A percentile compares a stretch with the other conserved stretches of the same genome.
Conservation (phyloP, 2,113 vertebrate genomes). For the Halichoerus grypus region DNA sequence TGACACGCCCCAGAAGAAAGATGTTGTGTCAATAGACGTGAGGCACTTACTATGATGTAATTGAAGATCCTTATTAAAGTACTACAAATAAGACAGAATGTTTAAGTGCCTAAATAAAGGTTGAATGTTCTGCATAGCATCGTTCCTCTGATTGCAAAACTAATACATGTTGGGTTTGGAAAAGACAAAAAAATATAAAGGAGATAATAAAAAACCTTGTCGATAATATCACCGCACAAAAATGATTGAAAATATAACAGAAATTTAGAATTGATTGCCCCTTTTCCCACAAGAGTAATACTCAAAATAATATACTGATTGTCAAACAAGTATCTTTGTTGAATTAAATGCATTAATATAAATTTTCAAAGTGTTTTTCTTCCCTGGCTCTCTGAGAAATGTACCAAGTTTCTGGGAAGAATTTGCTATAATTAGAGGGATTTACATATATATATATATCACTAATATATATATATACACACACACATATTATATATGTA, state of each 20-base stretch:
- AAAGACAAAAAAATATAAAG: neutral
- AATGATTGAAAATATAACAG: neutral
- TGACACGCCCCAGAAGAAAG: slow-evolving; percentile 29
- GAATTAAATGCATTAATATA: neutral
- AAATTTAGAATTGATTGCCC: neutral
- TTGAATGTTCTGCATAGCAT: neutral
- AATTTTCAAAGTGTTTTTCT: neutral
- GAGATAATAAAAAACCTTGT: neutral
- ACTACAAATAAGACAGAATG: neutral
- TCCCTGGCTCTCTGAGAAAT: neutral
- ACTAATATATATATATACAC: neutral
- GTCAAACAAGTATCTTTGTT: neutral
- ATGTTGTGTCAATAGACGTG: neutral
- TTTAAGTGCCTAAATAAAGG: neutral
- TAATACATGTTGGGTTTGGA: neutral
- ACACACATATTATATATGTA: neutral
- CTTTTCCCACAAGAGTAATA: neutral
- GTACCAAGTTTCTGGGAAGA: neutral
- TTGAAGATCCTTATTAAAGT: neutral
- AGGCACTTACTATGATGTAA: neutral
- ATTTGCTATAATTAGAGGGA: neutral
- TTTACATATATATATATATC: neutral
- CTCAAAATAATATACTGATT: neutral
- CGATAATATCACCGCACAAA: neutral
- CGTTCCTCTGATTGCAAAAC: slow-evolving; percentile 8